Percentiles rank a stretch among this genome's conserved stretches.
Evolutionary conservation across 2,113 vertebrate genomes (phyloP).

Genomic region (Amblyornis subalaris): DNA sequence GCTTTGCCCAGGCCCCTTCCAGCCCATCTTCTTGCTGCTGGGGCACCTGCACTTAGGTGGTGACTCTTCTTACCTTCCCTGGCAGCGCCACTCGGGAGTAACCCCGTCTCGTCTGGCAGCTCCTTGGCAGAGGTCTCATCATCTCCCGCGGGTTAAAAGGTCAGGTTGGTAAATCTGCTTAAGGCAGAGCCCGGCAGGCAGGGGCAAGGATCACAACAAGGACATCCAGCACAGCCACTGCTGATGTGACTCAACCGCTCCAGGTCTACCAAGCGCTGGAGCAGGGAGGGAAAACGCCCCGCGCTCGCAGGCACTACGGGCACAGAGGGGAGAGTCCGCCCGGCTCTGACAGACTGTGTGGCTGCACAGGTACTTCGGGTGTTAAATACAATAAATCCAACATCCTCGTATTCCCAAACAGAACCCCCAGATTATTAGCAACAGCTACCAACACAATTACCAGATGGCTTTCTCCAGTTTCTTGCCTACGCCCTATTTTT

Average conservation of each 20-base stretch:
- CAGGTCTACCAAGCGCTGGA: fast-evolving
- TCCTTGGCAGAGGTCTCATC: background rate
- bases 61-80: background rate
- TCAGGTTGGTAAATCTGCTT: background rate
- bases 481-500: background rate
- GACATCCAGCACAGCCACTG: background rate
- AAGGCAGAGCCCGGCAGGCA: background rate
- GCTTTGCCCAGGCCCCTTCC: background rate
- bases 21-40: background rate
- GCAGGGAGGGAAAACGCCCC: fast-evolving
- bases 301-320: fast-evolving
- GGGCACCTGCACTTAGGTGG: background rate
- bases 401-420: background rate
- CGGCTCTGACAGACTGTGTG: background rate
- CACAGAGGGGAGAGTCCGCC: background rate
- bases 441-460: background rate
- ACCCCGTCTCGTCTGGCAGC: fast-evolving
- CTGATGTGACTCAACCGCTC: background rate
- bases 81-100: background rate
- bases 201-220: background rate
- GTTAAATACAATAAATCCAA: background rate
- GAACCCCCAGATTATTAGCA: background rate
- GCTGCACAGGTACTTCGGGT: background rate
- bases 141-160: slow-evolving; percentile 4
- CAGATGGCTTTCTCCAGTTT: background rate